Evolutionary conservation across 2,888 invertebrate species (phyloP).

Genomic region (Holacanthella duospinosa): DNA sequence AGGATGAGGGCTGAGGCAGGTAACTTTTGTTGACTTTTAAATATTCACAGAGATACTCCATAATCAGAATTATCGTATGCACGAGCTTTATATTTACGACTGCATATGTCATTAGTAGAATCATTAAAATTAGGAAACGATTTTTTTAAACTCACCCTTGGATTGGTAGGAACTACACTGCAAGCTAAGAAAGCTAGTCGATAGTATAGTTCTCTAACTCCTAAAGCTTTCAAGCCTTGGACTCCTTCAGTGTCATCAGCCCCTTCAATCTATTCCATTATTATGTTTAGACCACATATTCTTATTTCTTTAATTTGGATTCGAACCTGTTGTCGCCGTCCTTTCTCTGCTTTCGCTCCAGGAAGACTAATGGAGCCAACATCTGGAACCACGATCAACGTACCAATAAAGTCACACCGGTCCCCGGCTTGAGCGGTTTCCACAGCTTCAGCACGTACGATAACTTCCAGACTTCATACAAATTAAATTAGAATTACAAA

Average conservation of each 20-base stretch:
- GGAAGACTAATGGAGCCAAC: slow-evolving; percentile 75
- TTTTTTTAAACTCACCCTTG: slow-evolving; percentile 48
- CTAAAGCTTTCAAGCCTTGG: slow-evolving; percentile 71
- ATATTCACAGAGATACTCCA: not conserved
- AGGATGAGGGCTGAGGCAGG: too few species aligned
- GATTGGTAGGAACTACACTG: slow-evolving; percentile 74
- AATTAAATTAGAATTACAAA: slow-evolving; percentile 2
- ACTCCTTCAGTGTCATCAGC: slow-evolving; percentile 72
- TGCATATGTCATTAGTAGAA: not conserved
- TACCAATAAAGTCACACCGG: slow-evolving; percentile 84
- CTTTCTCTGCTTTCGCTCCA: slow-evolving; percentile 73
- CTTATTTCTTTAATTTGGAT: too few species aligned
- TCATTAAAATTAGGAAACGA: not conserved
- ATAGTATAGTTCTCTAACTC: slow-evolving; percentile 74
- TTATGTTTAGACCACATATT: not conserved
- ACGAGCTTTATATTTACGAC: not conserved
- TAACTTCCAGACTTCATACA: slow-evolving; percentile 63
- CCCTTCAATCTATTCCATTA: slow-evolving; percentile 41
- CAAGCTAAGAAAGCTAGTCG: slow-evolving; percentile 90
- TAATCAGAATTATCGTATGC: not conserved
- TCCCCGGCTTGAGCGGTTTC: slow-evolving; percentile 87
- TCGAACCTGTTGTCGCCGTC: slow-evolving; percentile 64
- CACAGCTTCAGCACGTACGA: slow-evolving; percentile 88
- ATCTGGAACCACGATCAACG: slow-evolving; percentile 94
- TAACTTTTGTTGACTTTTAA: too few species aligned